Base-by-base conservation (phyloP, 2,113 vertebrate genomes). In the cattle (Bos taurus) region DNA sequence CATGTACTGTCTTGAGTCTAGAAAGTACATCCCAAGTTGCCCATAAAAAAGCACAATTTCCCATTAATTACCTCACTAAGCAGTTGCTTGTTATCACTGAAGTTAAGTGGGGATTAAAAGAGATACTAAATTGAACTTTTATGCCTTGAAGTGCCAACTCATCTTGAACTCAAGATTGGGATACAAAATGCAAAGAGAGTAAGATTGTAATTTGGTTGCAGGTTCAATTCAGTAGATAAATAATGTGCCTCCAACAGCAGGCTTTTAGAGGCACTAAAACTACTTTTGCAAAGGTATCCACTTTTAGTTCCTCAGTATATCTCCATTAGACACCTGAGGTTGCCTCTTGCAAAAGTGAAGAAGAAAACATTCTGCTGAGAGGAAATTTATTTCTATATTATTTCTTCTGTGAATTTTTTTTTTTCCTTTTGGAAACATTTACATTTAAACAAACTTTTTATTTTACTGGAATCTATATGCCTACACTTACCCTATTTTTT, bases 401-500 rank as follows among this genome's bases (percentile, higher is more conserved):
- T 95, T 97, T 97, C 94, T 97, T 96, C 56, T 83, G 36, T 82
- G 50, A 97, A 94, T 74, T 97, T 71, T 46, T 94, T 94, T 96
- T 67, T 43, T 77, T 17, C 23, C 84, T 92, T 64, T 54, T 88
- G 62, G 89, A 84, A 96, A 93, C 71, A 98, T 97, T 97, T 98
- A 94, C 97, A 98, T 98, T 96, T 98, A 98, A 97, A 98, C 93
- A 97, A 97, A 96, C 91, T 97, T 98, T 94, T 97, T 93, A 98
- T 95, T 95, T 97, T 91, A 96, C 96, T 85, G 46, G 80, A 97
- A 97, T 90, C 93, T 96, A 97, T 97, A 97, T 95, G 95, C 83
- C 46, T 87, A 90, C 71, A 81, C 48, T 97, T 94, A 91, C 91
- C 52, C 67, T 92, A 30, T 57, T 92, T 97, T 92, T 96, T 46